Conservation (phyloP, 2,888 invertebrate genomes). For the Mythimna pallens region DNA sequence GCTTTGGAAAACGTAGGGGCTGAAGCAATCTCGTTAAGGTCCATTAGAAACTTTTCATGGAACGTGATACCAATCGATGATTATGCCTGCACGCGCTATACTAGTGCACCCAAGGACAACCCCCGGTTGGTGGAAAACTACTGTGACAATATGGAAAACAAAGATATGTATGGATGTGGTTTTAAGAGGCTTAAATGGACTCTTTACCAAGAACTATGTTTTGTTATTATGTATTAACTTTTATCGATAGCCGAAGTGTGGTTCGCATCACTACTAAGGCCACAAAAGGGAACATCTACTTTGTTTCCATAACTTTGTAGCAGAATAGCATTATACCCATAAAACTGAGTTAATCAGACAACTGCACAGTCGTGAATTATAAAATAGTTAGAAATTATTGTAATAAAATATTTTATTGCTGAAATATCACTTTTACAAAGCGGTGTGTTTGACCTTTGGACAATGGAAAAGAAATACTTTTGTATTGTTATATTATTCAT, state of each 20-base stretch:
- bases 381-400: constrained; percentile 4
- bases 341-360: constrained; percentile 40
- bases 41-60: too few species aligned
- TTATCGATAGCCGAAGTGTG: constrained; percentile 19
- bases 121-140: too few species aligned
- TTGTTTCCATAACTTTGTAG: constrained; percentile 33
- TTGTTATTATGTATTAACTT: background rate
- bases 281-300: constrained; percentile 21
- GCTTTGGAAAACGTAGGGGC: too few species aligned
- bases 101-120: too few species aligned
- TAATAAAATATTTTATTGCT: constrained; percentile 25
- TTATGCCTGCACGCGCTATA: too few species aligned
- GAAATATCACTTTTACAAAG: constrained; percentile 3
- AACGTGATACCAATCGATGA: too few species aligned
- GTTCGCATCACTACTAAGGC: constrained; percentile 30
- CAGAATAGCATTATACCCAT: constrained; percentile 34
- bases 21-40: too few species aligned
- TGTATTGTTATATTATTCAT: constrained; percentile 63
- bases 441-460: constrained; percentile 28
- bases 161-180: too few species aligned
- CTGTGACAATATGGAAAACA: too few species aligned
- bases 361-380: constrained; percentile 38
- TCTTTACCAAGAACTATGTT: too few species aligned
- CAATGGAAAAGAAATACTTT: constrained; percentile 57
- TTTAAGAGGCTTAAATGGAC: too few species aligned